phyloP scores from a whole-genome alignment of 2,888 invertebrate species.

The Euclidia mi region DNA sequence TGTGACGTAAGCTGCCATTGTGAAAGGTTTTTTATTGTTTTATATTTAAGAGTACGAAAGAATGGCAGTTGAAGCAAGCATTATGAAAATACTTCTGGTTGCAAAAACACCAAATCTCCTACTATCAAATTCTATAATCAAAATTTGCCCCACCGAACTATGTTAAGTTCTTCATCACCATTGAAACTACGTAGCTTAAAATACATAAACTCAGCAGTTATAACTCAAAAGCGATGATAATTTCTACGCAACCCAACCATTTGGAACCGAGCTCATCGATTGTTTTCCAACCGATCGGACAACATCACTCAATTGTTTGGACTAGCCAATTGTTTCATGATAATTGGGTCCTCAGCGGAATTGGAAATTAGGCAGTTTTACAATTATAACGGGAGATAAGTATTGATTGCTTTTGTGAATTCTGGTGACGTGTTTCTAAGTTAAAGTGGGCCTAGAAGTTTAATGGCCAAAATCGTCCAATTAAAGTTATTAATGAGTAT shows the following conservation, averaged over 20 bases:
- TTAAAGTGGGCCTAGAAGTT: neutral
- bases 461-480: neutral
- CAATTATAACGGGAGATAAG: conserved; percentile 43
- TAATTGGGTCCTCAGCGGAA: conserved; percentile 43
- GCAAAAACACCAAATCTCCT: no score
- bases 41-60: no score
- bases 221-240: no score
- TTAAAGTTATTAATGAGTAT: neutral
- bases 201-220: no score
- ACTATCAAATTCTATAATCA: no score
- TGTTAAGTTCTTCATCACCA: no score
- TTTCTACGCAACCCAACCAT: neutral
- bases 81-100: no score
- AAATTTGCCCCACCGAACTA: no score
- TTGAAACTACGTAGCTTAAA: no score
- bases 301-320: conserved; percentile 21
- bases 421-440: conserved; percentile 9
- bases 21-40: no score
- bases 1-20: no score
- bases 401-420: conserved; percentile 40
- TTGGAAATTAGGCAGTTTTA: conserved; percentile 48
- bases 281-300: conserved; percentile 35
- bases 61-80: no score
- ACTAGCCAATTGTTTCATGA: conserved; percentile 46
- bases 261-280: conserved; percentile 24